Conservation (phyloP, 2,797 vertebrate species). For the Cirrhinus mrigala region DNA sequence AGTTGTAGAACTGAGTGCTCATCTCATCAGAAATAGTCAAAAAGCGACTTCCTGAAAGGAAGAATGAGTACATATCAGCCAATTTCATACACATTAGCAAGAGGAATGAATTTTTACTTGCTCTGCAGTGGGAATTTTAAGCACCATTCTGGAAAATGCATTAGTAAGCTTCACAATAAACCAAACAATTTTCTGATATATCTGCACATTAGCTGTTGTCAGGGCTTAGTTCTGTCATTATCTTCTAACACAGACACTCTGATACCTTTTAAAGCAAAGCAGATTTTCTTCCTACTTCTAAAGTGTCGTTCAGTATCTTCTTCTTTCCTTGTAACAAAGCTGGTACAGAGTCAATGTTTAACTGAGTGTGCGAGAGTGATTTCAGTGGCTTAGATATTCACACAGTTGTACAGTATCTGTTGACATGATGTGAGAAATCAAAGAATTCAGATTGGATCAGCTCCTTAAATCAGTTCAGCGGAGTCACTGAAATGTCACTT, state of each 20-base stretch:
- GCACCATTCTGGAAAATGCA: slow-evolving; percentile 66
- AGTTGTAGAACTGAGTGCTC: slow-evolving; percentile 32
- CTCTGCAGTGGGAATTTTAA: slow-evolving; percentile 63
- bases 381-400: background rate
- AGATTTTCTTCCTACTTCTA: slow-evolving; percentile 4
- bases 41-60: slow-evolving; percentile 57
- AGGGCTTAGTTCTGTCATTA: slow-evolving; percentile 58
- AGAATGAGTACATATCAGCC: slow-evolving; percentile 69
- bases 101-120: slow-evolving; percentile 68
- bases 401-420: background rate
- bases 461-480: background rate
- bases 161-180: slow-evolving; percentile 59
- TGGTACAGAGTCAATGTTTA: background rate
- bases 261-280: slow-evolving; percentile 24
- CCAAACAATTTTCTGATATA: slow-evolving; percentile 51
- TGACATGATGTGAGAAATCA: slow-evolving; percentile 18
- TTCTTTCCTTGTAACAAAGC: slow-evolving; percentile 18
- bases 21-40: slow-evolving; percentile 56
- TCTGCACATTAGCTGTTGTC: slow-evolving; percentile 67
- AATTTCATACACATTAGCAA: slow-evolving; percentile 73
- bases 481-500: slow-evolving; percentile 32
- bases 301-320: background rate
- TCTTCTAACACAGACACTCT: slow-evolving; percentile 23
- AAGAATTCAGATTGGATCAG: slow-evolving; percentile 3
- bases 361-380: background rate